These are phyloP conservation scores for Teleogryllus oceanicus DNA, from an alignment of 2,888 invertebrate species.

Conservation along the genomic window DNA sequence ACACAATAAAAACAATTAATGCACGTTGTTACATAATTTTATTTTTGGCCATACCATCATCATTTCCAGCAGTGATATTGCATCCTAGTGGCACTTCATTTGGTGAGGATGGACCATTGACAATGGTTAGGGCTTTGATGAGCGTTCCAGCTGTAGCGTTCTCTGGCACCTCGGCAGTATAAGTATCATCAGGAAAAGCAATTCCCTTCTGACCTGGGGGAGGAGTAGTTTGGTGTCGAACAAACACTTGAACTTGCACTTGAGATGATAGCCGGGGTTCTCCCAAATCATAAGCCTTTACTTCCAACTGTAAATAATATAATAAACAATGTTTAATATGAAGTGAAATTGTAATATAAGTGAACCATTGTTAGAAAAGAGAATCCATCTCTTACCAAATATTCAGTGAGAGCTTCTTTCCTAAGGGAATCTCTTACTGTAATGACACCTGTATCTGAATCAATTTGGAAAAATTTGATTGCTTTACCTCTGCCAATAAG, in stretches of 20 bases:
- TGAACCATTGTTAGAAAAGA: neutral
- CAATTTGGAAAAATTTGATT: constrained; percentile 80
- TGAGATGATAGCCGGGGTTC: constrained; percentile 80
- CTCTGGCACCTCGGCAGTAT: constrained; percentile 78
- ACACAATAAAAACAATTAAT: neutral
- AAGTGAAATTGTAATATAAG: neutral
- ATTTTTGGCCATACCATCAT: constrained; percentile 55
- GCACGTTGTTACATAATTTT: neutral
- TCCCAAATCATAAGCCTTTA: constrained; percentile 81
- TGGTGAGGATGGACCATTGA: constrained; percentile 50
- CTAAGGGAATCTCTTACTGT: constrained; percentile 77
- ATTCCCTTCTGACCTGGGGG: constrained; percentile 66
- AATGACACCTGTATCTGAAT: constrained; percentile 76
- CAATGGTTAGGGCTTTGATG: constrained; percentile 67
- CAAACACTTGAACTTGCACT: constrained; percentile 75
- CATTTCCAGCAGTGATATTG: constrained; percentile 72
- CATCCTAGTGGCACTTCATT: constrained; percentile 64
- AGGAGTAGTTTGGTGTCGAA: constrained; percentile 71
- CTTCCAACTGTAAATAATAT: constrained; percentile 61
- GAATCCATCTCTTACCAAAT: constrained; percentile 57
- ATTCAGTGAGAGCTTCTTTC: constrained; percentile 83
- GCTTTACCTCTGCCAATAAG: constrained; percentile 79
- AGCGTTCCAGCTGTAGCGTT: constrained; percentile 64
- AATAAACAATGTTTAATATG: neutral
- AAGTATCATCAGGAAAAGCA: constrained; percentile 83